Base-by-base conservation (phyloP, 2,113 vertebrate species). In the Hiodon tergisus region DNA sequence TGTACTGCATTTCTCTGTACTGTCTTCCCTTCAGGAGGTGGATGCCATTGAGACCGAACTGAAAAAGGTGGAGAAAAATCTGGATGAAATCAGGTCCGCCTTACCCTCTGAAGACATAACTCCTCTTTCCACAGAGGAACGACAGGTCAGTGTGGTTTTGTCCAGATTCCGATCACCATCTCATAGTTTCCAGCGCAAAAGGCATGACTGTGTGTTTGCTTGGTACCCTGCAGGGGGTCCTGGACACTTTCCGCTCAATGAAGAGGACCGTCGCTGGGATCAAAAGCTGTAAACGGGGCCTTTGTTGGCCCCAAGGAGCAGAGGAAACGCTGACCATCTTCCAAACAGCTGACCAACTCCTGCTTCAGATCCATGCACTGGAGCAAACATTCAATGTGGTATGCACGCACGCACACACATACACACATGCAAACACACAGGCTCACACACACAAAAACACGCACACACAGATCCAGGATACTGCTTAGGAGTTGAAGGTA, bases 11-110 rank as follows among this genome's bases (percentile, higher is more conserved):
- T 52, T 14, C 53, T 46, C 46, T 61, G 53, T 60, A 3, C 69
- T 16, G 59, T 31, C 16, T 31, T n/a, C 6, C n/a, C 8, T 50
- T 48, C n/a, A 99, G 97, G 94, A 96, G 80, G 80, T 97, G 80
- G 91, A 92, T 54, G 90, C 89, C 65, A 93, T 99, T 13, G 96
- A 98, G 87, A 87, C 80, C 0, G 94, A 97, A 57, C 87, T 96
- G 69, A 94, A 88, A 74, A 81, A 58, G 53, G 92, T 98, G 88
- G 95, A 97, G 79, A 93, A 87, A 58, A 90, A 93, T 2, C 75
- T 94, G 72, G 84, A 79, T 17, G 92, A 94, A 79, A 91, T 99
- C 77, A 95, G 90, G 85, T 84, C 76, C 31, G 83, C 93, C 48
- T 76, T 98, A 5, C 89, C 91, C 50, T 93, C 93, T 72, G 89